These are phyloP conservation scores for Petaurus breviceps DNA, from an alignment of 2,113 vertebrate species.

Conservation along the genomic window DNA sequence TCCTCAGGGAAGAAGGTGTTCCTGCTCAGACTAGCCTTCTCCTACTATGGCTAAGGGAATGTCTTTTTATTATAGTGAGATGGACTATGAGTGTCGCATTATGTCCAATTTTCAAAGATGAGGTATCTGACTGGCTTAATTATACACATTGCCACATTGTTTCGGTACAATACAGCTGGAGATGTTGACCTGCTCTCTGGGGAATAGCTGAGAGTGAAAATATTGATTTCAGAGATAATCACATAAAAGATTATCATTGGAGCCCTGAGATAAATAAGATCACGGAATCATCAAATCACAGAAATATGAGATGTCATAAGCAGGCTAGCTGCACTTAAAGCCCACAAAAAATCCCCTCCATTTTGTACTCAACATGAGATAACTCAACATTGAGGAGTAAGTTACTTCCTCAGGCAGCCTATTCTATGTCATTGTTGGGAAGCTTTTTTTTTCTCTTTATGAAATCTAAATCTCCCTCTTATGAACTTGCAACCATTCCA, in stretches of 20 bases:
- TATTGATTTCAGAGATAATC: background rate
- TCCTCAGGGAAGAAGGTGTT: background rate
- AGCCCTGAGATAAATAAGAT: background rate
- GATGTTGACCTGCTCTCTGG: background rate
- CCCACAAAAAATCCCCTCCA: background rate
- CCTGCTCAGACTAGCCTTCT: background rate
- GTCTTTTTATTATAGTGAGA: background rate
- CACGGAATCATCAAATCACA: background rate
- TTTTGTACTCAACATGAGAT: background rate
- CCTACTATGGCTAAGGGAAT: background rate
- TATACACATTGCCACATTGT: background rate
- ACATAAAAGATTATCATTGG: background rate
- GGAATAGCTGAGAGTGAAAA: background rate
- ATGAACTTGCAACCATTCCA: background rate
- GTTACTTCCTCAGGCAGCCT: background rate
- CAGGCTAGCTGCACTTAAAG: too few relatives aligned
- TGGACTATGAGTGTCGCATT: background rate
- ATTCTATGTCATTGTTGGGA: background rate
- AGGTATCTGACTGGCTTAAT: background rate
- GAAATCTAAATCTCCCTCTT: background rate
- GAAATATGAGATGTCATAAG: background rate
- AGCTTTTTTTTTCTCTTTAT: background rate
- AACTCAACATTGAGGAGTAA: background rate
- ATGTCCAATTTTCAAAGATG: background rate
- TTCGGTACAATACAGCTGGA: background rate